Percentiles rank a stretch among this genome's conserved stretches.
Evolutionary conservation across 2,797 vertebrate species (phyloP).

Genomic region (Dendrocincla fuliginosa): DNA sequence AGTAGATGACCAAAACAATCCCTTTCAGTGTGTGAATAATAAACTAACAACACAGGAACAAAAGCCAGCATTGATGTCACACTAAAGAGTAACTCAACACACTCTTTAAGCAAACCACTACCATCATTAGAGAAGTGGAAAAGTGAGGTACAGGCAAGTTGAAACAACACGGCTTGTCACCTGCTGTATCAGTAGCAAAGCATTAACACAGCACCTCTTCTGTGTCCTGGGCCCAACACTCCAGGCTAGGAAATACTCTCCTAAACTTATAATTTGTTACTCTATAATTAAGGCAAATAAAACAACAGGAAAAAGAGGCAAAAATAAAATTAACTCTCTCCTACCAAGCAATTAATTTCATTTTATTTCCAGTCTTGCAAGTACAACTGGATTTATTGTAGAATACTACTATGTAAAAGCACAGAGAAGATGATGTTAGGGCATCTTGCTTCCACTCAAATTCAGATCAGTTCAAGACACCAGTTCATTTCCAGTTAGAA

Average conservation of each 20-base stretch:
- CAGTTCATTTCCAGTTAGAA: background rate
- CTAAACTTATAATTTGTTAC: background rate
- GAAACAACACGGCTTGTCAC: background rate
- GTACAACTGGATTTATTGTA: background rate
- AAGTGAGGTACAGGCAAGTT: background rate
- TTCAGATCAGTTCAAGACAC: background rate
- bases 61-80: background rate
- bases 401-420: background rate
- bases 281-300: background rate
- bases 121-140: background rate
- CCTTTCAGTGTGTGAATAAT: background rate
- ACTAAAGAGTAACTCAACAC: background rate
- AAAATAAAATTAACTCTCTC: background rate
- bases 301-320: background rate
- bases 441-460: background rate
- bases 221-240: background rate
- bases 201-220: background rate
- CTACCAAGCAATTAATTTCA: rapidly evolving
- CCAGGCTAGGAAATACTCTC: background rate
- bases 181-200: background rate
- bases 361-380: background rate
- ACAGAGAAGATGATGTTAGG: background rate
- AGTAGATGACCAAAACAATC: background rate
- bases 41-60: background rate
- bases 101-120: background rate